Evolutionary conservation across 2,888 invertebrate species (phyloP).

Genomic region (Tineola bisselliella): DNA sequence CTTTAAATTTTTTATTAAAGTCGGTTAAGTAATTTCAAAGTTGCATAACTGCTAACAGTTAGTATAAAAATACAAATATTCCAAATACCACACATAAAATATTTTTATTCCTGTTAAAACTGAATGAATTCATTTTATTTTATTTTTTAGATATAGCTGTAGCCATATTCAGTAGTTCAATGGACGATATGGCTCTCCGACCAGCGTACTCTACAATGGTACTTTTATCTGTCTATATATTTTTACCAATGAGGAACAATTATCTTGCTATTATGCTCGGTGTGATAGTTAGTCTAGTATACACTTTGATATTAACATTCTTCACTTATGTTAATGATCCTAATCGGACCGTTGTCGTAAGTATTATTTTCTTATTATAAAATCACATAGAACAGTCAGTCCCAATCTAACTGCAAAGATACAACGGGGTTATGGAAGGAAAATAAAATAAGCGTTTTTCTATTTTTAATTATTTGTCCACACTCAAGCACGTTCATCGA

Average conservation of each 20-base stretch:
- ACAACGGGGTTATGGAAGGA: no score
- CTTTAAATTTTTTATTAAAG: no score
- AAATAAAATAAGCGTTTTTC: no score
- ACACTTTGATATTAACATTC: slow-evolving; percentile 62
- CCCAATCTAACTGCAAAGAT: no score
- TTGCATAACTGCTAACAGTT: no score
- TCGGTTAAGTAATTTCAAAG: no score
- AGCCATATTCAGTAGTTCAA: slow-evolving; percentile 73
- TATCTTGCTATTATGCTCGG: slow-evolving; percentile 77
- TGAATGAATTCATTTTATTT: slow-evolving; percentile 9
- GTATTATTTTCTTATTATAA: slow-evolving; percentile 18
- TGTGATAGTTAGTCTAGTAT: slow-evolving; percentile 71
- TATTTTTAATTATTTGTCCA: no score
- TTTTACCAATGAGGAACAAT: slow-evolving; percentile 82
- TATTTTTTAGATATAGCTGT: slow-evolving; percentile 69
- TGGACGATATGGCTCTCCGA: slow-evolving; percentile 61
- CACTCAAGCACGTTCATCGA: no score
- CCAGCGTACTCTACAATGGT: slow-evolving; percentile 79
- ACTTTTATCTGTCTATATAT: slow-evolving; percentile 83
- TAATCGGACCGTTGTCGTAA: slow-evolving; percentile 43
- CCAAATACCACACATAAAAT: no score
- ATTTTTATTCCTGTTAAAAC: no score
- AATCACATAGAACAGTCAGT: no score
- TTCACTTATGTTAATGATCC: slow-evolving; percentile 42
- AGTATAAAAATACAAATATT: no score